A percentile compares a stretch with the other conserved stretches of the same genome.
These are phyloP conservation scores for Osmerus mordax DNA, from an alignment of 2,113 vertebrate genomes.

Conservation along the genomic window DNA sequence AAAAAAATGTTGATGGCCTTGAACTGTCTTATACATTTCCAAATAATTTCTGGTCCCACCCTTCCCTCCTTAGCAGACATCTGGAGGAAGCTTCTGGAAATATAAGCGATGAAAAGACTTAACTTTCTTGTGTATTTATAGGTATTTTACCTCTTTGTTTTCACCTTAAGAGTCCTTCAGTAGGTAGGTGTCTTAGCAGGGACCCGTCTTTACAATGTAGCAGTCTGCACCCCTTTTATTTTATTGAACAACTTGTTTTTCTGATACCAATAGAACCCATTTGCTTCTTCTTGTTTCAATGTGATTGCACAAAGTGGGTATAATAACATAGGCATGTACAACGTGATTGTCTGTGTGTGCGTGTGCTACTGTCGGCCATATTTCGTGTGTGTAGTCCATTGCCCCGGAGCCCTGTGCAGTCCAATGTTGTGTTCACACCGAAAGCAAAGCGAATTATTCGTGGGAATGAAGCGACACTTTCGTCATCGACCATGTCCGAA, in stretches of 20 bases:
- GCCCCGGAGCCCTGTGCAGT: constrained; percentile 70
- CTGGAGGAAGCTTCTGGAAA: constrained; percentile 72
- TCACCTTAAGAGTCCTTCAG: constrained; percentile 63
- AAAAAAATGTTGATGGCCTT: constrained; percentile 76
- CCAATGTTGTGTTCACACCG: not conserved
- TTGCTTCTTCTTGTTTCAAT: constrained; percentile 70
- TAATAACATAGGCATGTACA: constrained; percentile 87
- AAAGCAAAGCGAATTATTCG: too few species aligned
- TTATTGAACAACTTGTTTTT: constrained; percentile 71
- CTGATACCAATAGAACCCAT: constrained; percentile 85
- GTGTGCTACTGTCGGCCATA: constrained; percentile 73
- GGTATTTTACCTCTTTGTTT: constrained; percentile 63
- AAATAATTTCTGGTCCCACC: constrained; percentile 62
- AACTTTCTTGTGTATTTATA: constrained; percentile 79
- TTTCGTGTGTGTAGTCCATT: constrained; percentile 69
- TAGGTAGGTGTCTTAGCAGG: constrained; percentile 70
- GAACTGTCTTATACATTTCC: constrained; percentile 80
- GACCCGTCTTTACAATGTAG: constrained; percentile 85
- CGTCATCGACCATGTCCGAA: too few species aligned
- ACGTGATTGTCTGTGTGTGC: constrained; percentile 80
- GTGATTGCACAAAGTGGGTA: constrained; percentile 92
- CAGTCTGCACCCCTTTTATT: constrained; percentile 77
- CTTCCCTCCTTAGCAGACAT: constrained; percentile 54
- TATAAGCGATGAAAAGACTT: constrained; percentile 70
- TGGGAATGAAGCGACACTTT: too few species aligned